Evolutionary conservation across 2,113 vertebrate species (phyloP).

Genomic region (Clarias gariepinus): DNA sequence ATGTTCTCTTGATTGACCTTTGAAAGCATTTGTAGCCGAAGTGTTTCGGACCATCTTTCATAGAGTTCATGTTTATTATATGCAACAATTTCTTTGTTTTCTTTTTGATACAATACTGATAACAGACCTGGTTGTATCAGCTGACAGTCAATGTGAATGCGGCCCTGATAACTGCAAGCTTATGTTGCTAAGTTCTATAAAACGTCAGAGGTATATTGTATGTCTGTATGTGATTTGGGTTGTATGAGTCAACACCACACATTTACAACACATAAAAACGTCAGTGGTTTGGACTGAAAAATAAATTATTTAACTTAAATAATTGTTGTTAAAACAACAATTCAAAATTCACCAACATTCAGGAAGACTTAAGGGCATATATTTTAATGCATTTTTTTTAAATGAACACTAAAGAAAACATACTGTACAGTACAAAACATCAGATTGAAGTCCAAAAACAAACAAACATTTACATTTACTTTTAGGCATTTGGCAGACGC

Average conservation of each 20-base stretch:
- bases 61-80: background rate
- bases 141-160: background rate
- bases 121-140: background rate
- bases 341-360: background rate
- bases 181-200: background rate
- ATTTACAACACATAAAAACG: background rate
- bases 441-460: background rate
- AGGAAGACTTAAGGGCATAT: background rate
- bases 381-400: background rate
- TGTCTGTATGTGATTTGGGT: background rate
- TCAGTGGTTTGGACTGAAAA: background rate
- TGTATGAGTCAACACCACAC: background rate
- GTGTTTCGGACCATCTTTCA: background rate
- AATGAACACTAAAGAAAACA: background rate
- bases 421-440: background rate
- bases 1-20: background rate
- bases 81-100: background rate
- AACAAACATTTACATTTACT: too few species aligned
- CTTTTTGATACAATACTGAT: constrained; percentile 4
- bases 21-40: background rate
- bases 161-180: background rate
- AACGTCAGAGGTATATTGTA: background rate
- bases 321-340: too few species aligned
- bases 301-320: background rate
- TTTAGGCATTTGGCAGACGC: too few species aligned